phyloP scores from a whole-genome alignment of 2,797 vertebrate species.

The Hafferia zeledoni region DNA sequence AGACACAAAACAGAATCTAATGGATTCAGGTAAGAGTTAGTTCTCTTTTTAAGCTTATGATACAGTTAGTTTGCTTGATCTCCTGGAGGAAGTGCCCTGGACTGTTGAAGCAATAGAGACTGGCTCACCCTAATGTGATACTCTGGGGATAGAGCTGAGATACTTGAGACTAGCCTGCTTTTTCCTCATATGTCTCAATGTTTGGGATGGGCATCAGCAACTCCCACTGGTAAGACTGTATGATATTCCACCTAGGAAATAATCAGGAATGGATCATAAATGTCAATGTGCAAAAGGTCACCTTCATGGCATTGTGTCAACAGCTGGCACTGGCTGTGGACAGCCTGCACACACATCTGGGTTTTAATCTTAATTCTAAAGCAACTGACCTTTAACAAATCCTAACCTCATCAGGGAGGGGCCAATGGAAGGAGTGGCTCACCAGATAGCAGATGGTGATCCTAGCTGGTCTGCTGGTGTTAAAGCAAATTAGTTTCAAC shows the following conservation, averaged over 20 bases:
- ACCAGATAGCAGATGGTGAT: not conserved
- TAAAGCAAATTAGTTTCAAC: not conserved
- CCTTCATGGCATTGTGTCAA: not conserved
- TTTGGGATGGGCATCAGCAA: not conserved
- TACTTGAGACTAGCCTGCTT: not conserved
- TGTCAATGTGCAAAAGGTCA: slow-evolving; percentile 14
- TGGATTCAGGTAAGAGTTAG: not conserved
- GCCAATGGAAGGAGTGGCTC: not conserved
- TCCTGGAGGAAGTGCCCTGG: not conserved
- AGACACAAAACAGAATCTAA: not conserved
- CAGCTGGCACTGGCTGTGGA: not conserved
- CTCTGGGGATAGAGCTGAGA: not conserved
- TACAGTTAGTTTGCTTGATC: not conserved
- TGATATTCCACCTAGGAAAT: not conserved
- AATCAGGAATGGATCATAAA: not conserved
- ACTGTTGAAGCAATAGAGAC: not conserved
- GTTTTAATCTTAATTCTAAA: not conserved
- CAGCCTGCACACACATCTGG: not conserved
- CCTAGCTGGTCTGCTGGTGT: not conserved
- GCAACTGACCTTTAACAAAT: not conserved
- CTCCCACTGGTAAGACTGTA: not conserved
- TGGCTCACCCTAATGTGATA: not conserved
- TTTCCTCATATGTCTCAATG: not conserved
- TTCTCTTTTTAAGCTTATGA: not conserved
- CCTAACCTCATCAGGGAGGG: not conserved